Conservation (phyloP, 1,140 invertebrate species). For the Cecropterus lyciades region DNA sequence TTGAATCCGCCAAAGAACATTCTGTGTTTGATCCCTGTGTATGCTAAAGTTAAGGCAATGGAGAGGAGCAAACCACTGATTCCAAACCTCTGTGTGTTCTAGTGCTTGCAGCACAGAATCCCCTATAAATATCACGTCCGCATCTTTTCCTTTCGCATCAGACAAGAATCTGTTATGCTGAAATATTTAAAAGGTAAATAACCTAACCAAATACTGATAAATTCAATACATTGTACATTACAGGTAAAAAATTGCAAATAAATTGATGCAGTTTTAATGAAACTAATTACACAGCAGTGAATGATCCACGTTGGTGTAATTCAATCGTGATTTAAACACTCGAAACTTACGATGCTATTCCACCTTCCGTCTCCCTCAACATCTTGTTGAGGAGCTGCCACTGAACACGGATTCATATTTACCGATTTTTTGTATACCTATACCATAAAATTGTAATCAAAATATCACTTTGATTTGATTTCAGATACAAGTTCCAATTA, state of each 20-base stretch:
- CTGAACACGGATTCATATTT: conserved; percentile 86
- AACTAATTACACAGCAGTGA: conserved; percentile 6
- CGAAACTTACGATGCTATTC: conserved; percentile 86
- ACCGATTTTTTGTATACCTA: conserved; percentile 29
- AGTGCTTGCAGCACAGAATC: conserved; percentile 93
- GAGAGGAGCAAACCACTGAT: conserved; percentile 93
- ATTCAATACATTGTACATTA: conserved; percentile 16
- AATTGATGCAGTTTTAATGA: not conserved
- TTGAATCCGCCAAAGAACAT: conserved; percentile 94
- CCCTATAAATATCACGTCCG: conserved; percentile 95
- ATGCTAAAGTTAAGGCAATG: conserved; percentile 97
- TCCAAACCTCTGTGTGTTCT: conserved; percentile 92
- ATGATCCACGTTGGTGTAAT: conserved; percentile 29
- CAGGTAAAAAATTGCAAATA: conserved; percentile 7
- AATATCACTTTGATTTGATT: conserved; percentile 31
- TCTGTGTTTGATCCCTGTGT: conserved; percentile 93
- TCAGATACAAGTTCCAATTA: conserved; percentile 24
- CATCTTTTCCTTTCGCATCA: conserved; percentile 93
- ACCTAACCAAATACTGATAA: too few species aligned
- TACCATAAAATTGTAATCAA: conserved; percentile 36
- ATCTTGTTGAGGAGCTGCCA: conserved; percentile 86
- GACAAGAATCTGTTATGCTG: conserved; percentile 93
- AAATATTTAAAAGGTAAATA: conserved; percentile 54
- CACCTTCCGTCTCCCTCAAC: conserved; percentile 87
- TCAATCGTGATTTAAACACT: conserved; percentile 9